Evolutionary conservation across 2,113 vertebrate species (phyloP).

Genomic region (Illadopsis cleaveri): DNA sequence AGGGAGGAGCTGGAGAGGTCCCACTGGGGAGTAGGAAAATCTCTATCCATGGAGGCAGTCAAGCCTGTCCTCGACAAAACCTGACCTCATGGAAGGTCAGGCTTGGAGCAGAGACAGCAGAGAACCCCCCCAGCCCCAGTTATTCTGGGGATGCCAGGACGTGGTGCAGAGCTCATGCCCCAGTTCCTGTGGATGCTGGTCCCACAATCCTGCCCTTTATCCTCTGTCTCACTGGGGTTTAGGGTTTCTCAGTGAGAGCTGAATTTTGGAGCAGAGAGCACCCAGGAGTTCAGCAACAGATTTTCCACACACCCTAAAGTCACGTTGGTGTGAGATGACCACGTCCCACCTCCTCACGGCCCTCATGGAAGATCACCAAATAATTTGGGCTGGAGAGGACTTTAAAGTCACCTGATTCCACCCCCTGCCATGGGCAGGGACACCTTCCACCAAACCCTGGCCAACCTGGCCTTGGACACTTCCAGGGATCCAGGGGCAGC

Average conservation of each 20-base stretch:
- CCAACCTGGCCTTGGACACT: not conserved
- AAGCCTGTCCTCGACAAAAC: accelerated
- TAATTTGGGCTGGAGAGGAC: not conserved
- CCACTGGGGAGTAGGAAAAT: not conserved
- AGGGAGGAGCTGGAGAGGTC: not conserved
- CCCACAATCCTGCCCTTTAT: not conserved
- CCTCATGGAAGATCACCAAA: not conserved
- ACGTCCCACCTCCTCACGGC: no score
- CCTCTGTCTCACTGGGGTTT: not conserved
- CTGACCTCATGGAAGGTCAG: not conserved
- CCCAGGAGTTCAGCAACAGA: not conserved
- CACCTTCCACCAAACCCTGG: not conserved
- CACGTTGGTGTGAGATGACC: accelerated
- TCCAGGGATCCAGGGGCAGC: not conserved
- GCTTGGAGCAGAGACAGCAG: not conserved
- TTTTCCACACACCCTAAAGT: not conserved
- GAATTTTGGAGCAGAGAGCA: not conserved
- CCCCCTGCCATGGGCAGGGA: not conserved
- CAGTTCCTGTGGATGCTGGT: not conserved
- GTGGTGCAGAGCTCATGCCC: not conserved
- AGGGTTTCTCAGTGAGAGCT: not conserved
- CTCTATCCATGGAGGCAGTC: not conserved
- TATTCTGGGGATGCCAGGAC: not conserved
- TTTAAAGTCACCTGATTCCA: not conserved
- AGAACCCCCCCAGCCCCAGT: not conserved